Base-by-base conservation (phyloP, 2,797 vertebrate genomes). In the Crotalus adamanteus region DNA sequence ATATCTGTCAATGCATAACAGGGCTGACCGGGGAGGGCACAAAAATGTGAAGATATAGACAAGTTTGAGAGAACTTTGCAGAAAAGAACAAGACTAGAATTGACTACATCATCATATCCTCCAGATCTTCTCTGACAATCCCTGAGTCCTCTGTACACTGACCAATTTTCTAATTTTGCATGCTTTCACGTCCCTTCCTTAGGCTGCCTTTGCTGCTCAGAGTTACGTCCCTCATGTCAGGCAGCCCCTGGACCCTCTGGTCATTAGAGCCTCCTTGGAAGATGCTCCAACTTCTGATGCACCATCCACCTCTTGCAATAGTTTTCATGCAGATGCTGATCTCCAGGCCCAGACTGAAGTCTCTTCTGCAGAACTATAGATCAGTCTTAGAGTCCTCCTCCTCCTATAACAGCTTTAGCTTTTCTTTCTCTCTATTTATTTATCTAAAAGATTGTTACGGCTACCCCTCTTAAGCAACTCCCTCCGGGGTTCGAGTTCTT, bases 101-200 rank as follows among this genome's bases (percentile, higher is more conserved):
- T 0, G 6, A n/a, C 65, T 16, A 31, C 2, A 2, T 37, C 0
- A 16, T 2, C 2, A 0, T 20, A 7, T 37, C 31, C 18, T 37
- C 69, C 69, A 20, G 18, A 59, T 6, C 4, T 59, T 59, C 57
- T 6, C 31, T 20, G 31, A 37, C 69, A 73, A 9, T 37, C 16
- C 26, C 6, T 1, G 16, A 73, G 31, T 37, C 16, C 31, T 73
- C 31, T 37, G 16, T 37, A 20, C 69, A 3, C 16, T 20, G 69
- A 20, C 31, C 31, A 18, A 0, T 73, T 73, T 37, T 37, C 31
- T 20, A 1, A 20, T 73, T 73, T 37, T 37, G 69, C 69, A 37
- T 37, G 7, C 69, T 37, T 37, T 37, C 69, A 18, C n/a, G 63
- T n/a, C 28, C 28, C 63, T 69, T n/a, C 63, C 28, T 4, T 37